Base-by-base conservation (phyloP, 2,113 vertebrate species). In the Entomyzon cyanotis region DNA sequence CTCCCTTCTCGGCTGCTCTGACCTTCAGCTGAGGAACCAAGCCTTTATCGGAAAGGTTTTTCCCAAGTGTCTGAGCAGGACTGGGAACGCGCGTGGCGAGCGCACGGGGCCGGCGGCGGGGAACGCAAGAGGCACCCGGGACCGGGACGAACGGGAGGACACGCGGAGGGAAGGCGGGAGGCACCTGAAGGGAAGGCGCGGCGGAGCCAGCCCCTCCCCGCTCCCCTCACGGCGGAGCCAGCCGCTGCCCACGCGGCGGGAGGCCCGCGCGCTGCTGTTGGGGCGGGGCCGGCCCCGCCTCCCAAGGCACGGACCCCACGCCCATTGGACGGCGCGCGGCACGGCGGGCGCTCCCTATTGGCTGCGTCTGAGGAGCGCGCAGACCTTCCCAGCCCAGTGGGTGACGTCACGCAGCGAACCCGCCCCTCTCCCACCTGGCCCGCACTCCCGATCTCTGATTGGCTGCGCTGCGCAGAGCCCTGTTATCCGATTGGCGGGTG, bases 181-280 rank as follows among this genome's bases (percentile, higher is more conserved):
- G 10, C 39, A 39, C 11, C 39, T 39, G 39, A 39, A 39, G 39
- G 39, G 39, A 39, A 39, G 39, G 39, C 39, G 39, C 39, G 39
- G 39, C 39, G 39, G 39, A 39, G 39, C 39, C 39, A 39, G 9
- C 39, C 39, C 9, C 39, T 39, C 37, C 37, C 37, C 37, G 37
- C 37, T 37, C 37, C 37, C 37, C 37, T 37, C 37, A 37, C 37
- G 37, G 37, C 37, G 10, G 37, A 37, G 37, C 37, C 37, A 37
- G 37, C 37, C 37, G 37, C 37, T 37, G 8, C 37, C 37, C 37
- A 9, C 37, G 10, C 8, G 37, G 37, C 37, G 37, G 37, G 10
- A 37, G 8, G 37, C 37, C 37, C 33, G 4, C 37, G 8, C 17
- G 17, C 71, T 0, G 5, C 4, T 0, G 5, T 1, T 0, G 6